phyloP scores from a whole-genome alignment of 2,888 invertebrate species.

The Embidobia sp. region DNA sequence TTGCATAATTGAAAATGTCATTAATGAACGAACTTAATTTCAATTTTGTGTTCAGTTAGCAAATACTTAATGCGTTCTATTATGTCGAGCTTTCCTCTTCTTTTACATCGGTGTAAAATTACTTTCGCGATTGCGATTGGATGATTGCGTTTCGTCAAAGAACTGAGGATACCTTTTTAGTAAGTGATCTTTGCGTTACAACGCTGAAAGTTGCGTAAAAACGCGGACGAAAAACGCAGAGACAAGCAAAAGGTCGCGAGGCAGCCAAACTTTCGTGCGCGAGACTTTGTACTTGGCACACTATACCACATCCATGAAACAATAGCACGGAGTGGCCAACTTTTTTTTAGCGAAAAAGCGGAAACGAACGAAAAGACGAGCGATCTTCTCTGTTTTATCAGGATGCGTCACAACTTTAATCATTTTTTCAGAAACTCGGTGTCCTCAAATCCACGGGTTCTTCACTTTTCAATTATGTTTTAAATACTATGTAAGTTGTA shows the following conservation, averaged over 20 bases:
- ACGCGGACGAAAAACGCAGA: conserved; percentile 10
- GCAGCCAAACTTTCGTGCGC: conserved; percentile 33
- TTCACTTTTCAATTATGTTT: background rate
- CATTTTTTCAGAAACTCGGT: conserved; percentile 9
- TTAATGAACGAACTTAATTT: too few species aligned
- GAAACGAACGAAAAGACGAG: conserved; percentile 17
- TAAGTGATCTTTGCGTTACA: too few species aligned
- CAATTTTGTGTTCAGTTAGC: too few species aligned
- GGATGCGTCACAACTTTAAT: conserved; percentile 1
- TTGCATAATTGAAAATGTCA: too few species aligned
- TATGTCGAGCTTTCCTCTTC: too few species aligned
- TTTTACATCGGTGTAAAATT: too few species aligned
- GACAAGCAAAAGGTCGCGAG: conserved; percentile 39
- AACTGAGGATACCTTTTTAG: too few species aligned
- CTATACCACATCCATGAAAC: conserved; percentile 36
- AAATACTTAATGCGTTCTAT: too few species aligned
- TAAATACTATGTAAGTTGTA: background rate
- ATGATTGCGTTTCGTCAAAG: too few species aligned
- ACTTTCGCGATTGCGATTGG: too few species aligned
- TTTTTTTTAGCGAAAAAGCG: conserved; percentile 26
- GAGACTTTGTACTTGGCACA: conserved; percentile 38
- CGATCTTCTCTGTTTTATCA: conserved; percentile 1
- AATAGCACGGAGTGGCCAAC: conserved; percentile 35
- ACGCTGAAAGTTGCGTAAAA: conserved; percentile 11
- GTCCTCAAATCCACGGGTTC: background rate